These are phyloP conservation scores for Nudaria mundana DNA, from an alignment of 2,888 invertebrate genomes.

Conservation along the genomic window DNA sequence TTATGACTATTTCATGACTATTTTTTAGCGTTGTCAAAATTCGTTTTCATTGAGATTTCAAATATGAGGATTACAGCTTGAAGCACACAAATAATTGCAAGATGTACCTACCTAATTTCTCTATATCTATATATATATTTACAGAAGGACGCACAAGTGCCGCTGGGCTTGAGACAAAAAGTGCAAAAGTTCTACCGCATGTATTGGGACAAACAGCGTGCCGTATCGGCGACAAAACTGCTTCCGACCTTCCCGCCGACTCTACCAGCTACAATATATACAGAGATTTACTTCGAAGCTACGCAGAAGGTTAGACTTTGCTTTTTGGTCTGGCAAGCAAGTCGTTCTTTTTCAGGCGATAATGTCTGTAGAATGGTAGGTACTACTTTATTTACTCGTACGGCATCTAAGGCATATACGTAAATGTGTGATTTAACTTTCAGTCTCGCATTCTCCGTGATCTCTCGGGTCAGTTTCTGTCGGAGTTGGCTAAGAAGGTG, in stretches of 20 bases:
- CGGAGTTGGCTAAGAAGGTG: conserved; percentile 60
- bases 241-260: conserved; percentile 58
- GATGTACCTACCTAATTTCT: too few relatives aligned
- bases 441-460: conserved; percentile 57
- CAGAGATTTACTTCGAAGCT: conserved; percentile 65
- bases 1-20: too few relatives aligned
- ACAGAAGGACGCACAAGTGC: conserved; percentile 49
- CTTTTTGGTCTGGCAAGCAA: neutral
- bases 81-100: too few relatives aligned
- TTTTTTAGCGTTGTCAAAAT: too few relatives aligned
- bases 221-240: conserved; percentile 53
- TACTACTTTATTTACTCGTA: neutral
- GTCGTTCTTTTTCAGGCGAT: neutral
- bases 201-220: conserved; percentile 68
- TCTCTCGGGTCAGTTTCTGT: conserved; percentile 55
- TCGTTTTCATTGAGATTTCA: too few relatives aligned
- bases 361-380: neutral
- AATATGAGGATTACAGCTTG: too few relatives aligned
- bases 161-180: conserved; percentile 46
- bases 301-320: conserved; percentile 52
- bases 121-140: neutral
- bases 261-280: conserved; percentile 47
- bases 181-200: conserved; percentile 68
- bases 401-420: too few relatives aligned
- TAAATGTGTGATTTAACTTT: conserved; percentile 9